These are phyloP conservation scores for Pseudorectes ferrugineus DNA, from an alignment of 2,113 vertebrate genomes.

Conservation along the genomic window DNA sequence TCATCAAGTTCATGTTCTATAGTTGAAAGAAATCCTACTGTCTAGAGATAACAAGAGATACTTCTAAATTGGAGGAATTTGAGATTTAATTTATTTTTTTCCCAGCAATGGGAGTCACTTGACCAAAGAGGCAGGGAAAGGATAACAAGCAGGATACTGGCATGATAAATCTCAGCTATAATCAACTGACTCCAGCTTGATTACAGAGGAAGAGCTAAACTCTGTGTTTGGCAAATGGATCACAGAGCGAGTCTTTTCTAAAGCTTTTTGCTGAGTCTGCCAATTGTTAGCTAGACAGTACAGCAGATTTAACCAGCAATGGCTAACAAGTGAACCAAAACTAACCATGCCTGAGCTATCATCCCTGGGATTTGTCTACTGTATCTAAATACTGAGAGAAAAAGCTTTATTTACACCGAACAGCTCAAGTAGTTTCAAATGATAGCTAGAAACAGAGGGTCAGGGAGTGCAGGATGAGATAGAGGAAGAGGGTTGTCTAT, in stretches of 20 bases:
- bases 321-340: constrained; percentile 36
- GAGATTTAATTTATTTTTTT: neutral
- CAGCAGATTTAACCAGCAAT: constrained; percentile 32
- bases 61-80: neutral
- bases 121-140: constrained; percentile 14
- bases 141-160: constrained; percentile 4
- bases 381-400: neutral
- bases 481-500: neutral
- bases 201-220: constrained; percentile 52
- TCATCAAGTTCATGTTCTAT: neutral
- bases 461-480: accelerated
- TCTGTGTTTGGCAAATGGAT: constrained; percentile 54
- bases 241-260: constrained; percentile 30
- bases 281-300: neutral
- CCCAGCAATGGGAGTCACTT: neutral
- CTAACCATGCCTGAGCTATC: neutral
- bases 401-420: neutral
- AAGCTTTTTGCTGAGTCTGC: constrained; percentile 49
- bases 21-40: constrained; percentile 19
- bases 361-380: neutral
- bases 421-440: neutral
- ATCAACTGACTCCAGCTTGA: constrained; percentile 54
- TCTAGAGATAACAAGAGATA: neutral
- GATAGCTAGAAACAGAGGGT: neutral
- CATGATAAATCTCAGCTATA: constrained; percentile 42